phyloP scores from a whole-genome alignment of 1,140 invertebrate genomes.

The Drosophila punjabiensis region DNA sequence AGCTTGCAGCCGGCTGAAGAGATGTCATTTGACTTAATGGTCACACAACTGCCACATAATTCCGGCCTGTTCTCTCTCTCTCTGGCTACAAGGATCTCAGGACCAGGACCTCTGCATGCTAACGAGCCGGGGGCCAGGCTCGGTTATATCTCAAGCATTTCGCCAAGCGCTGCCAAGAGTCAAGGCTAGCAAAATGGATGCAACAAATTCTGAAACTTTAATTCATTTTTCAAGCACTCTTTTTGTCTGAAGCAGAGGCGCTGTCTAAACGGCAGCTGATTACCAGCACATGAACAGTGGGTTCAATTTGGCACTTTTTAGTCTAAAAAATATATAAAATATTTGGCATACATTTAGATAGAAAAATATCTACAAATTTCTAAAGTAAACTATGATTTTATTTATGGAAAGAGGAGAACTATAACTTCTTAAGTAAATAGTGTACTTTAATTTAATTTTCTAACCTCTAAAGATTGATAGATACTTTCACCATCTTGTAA shows the following conservation, averaged over 20 bases:
- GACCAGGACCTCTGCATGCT: constrained; percentile 21
- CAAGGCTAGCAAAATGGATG: constrained; percentile 52
- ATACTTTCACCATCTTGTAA: neutral
- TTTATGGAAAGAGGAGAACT: no score
- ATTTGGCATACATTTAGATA: neutral
- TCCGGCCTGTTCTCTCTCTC: neutral
- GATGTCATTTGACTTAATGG: constrained; percentile 66
- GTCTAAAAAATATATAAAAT: neutral
- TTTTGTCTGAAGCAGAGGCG: constrained; percentile 55
- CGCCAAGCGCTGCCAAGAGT: constrained; percentile 32
- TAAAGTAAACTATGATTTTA: no score
- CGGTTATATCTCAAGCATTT: constrained; percentile 33
- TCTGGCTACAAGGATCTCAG: neutral
- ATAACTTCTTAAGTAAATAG: neutral
- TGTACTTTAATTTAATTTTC: neutral
- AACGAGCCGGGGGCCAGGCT: constrained; percentile 30
- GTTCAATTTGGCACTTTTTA: neutral
- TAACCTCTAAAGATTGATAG: neutral
- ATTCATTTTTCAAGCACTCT: constrained; percentile 58
- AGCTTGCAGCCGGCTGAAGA: constrained; percentile 16
- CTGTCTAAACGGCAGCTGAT: constrained; percentile 49
- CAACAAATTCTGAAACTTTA: constrained; percentile 60
- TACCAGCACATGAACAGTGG: constrained; percentile 33
- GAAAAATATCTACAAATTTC: no score
- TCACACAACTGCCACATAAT: constrained; percentile 46